Base-by-base conservation (phyloP, 2,888 invertebrate genomes). In the Eilema depressum region DNA sequence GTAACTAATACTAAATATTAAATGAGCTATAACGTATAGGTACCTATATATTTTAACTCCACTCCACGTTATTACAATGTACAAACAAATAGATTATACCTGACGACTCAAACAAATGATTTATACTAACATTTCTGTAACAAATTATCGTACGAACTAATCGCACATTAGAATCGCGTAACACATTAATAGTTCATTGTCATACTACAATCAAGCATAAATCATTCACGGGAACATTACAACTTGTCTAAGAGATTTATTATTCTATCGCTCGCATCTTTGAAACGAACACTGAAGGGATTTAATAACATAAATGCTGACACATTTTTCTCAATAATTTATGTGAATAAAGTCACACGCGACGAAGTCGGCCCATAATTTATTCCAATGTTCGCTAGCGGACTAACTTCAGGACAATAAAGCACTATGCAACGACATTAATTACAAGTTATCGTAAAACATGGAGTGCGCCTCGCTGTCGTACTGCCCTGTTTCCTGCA, bases 361-460 rank as follows among this genome's bases (percentile, higher is more conserved):
- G 84, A 85, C 85, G 83, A 86, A 84, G 84, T 83, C 84, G 74
- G 77, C 75, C 76, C 86, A 86, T 91, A 89, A 89, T 86, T 91
- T 87, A 90, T 85, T 79, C 79, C 81, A 82, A 82, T 81, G 81
- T 83, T 81, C 85, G 75, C 83, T 70, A 80, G 78, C 79, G 81
- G 85, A 83, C 85, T 81, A 84, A 88, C 85, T 87, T 83, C 83
- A 84, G 87, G 81, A 91, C 89, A 91, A 91, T 91, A 91, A 90
- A 92, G 90, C 89, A 86, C 87, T 87, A 85, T 86, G 88, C 86
- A 84, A 85, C 83, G 89, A 91, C 92, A 90, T 92, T 92, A 91
- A 93, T 92, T 91, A 92, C 89, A 85, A 90, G 86, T 89, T 91
- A 92, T 92, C 89, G 89, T 91, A 90, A 91, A 90, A 88, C 86